Percentiles rank a stretch among this genome's conserved stretches.
Evolutionary conservation across 1,140 invertebrate genomes (phyloP).

Genomic region (Tetragnatha versicolor): DNA sequence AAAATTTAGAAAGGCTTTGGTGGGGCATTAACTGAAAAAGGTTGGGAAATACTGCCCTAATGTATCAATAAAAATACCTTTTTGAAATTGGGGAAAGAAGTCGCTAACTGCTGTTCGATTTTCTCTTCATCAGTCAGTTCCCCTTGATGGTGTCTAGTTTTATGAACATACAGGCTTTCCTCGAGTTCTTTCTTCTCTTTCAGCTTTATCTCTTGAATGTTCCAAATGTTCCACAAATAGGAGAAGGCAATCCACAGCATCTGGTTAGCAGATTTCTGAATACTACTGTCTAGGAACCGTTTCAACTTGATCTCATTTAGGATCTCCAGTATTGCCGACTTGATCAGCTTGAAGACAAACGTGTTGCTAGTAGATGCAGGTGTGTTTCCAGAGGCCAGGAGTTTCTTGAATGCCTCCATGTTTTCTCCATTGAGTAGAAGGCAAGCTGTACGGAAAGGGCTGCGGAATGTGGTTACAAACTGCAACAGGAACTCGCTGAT

Average conservation of each 20-base stretch:
- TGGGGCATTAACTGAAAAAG: too few species aligned
- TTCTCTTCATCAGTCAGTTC: conserved; percentile 76
- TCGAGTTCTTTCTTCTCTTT: conserved; percentile 75
- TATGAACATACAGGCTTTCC: conserved; percentile 82
- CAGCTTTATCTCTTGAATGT: conserved; percentile 74
- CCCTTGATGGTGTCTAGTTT: conserved; percentile 64
- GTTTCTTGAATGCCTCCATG: background rate
- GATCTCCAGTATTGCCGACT: conserved; percentile 56
- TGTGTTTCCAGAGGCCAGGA: background rate
- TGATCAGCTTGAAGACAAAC: conserved; percentile 58
- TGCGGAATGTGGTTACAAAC: background rate
- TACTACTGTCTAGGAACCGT: background rate
- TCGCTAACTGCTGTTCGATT: conserved; percentile 73
- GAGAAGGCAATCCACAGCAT: conserved; percentile 40
- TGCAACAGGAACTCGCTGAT: background rate
- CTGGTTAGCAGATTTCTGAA: background rate
- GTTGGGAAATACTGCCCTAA: too few species aligned
- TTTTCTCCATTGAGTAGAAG: background rate
- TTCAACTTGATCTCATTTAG: conserved; percentile 57
- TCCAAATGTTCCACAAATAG: conserved; percentile 73
- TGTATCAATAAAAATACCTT: conserved; percentile 61
- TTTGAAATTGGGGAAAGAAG: conserved; percentile 79
- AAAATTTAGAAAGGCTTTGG: too few species aligned
- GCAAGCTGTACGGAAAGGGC: background rate
- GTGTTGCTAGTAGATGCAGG: background rate